A percentile compares a stretch with the other conserved stretches of the same genome.
phyloP scores from a whole-genome alignment of 1,140 invertebrate genomes.

The Globodera ellingtonae region DNA sequence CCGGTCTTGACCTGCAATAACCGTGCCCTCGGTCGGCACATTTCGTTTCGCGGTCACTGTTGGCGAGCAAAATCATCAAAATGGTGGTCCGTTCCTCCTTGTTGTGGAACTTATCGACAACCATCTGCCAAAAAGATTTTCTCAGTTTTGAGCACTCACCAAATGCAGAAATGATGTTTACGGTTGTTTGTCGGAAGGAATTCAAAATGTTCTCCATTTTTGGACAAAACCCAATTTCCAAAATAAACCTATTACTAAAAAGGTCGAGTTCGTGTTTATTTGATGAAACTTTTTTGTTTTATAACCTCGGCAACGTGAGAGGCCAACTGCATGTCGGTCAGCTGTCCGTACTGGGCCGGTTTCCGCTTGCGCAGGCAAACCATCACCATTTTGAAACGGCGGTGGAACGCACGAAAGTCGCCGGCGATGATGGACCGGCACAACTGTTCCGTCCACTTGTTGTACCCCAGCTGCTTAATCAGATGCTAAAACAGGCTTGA shows the following conservation, averaged over 20 bases:
- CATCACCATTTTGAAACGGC: constrained; percentile 31
- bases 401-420: constrained; percentile 22
- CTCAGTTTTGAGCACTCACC: not conserved
- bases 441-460: constrained; percentile 28
- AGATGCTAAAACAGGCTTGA: constrained; percentile 21
- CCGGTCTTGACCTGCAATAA: constrained; percentile 21
- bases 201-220: too few relatives aligned
- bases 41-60: constrained; percentile 11
- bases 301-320: constrained; percentile 23
- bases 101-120: constrained; percentile 31
- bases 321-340: constrained; percentile 18
- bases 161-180: not conserved
- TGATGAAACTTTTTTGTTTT: too few relatives aligned
- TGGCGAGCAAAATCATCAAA: constrained; percentile 33
- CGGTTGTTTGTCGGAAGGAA: too few relatives aligned
- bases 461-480: constrained; percentile 29
- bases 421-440: constrained; percentile 20
- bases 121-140: constrained; percentile 7
- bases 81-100: constrained; percentile 29
- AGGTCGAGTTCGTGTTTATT: too few relatives aligned
- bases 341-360: constrained; percentile 5
- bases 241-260: too few relatives aligned
- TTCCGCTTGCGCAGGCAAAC: constrained; percentile 22
- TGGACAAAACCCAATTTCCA: too few relatives aligned
- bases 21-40: constrained; percentile 27